These are phyloP conservation scores for Acanthornis magna DNA, from an alignment of 2,797 vertebrate genomes.

Conservation along the genomic window DNA sequence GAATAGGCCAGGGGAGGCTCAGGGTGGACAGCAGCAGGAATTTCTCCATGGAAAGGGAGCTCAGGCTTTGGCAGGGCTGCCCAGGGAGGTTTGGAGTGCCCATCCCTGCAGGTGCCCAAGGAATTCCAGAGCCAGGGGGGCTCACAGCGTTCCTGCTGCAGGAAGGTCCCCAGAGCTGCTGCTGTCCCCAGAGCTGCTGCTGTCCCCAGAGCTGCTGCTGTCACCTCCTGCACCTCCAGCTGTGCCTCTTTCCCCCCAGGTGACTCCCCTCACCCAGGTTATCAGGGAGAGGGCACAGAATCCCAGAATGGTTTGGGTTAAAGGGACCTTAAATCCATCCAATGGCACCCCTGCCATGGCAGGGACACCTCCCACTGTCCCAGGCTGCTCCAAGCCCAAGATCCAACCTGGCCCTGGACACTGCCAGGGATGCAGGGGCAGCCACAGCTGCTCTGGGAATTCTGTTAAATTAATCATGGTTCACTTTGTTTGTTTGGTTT, in stretches of 20 bases:
- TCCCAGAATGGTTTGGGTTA: neutral
- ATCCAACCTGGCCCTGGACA: neutral
- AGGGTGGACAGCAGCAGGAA: neutral
- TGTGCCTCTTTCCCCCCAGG: no score
- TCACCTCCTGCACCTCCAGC: neutral
- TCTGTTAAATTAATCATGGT: neutral
- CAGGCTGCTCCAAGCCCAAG: neutral
- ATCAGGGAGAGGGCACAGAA: neutral
- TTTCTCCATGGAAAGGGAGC: neutral
- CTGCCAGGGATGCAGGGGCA: neutral
- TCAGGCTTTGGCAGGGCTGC: neutral
- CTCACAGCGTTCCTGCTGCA: neutral
- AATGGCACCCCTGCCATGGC: neutral
- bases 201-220: neutral
- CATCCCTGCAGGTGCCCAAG: neutral
- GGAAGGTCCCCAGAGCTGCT: neutral
- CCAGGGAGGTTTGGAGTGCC: neutral
- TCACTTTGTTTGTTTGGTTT: neutral
- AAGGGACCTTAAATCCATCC: rapidly evolving
- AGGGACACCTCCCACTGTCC: neutral
- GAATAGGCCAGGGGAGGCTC: neutral
- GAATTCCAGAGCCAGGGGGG: neutral
- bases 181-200: neutral
- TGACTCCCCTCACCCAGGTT: no score
- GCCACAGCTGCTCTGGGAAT: neutral